These are phyloP conservation scores for Melopsittacus undulatus DNA, from an alignment of 2,797 vertebrate species.

Conservation along the genomic window DNA sequence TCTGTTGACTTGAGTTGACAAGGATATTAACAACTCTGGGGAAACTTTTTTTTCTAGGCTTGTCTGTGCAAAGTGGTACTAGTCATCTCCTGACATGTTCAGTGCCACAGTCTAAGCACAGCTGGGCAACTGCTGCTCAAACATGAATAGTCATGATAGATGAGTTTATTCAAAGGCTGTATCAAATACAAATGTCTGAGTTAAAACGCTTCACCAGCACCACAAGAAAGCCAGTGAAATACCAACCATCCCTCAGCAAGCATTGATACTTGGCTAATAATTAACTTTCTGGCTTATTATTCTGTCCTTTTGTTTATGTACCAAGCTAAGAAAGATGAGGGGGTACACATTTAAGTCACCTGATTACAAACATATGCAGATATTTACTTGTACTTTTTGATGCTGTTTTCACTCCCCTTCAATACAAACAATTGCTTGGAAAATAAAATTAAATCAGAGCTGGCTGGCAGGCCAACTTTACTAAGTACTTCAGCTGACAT, in stretches of 20 bases:
- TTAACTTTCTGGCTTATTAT: neutral
- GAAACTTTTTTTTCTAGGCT: neutral
- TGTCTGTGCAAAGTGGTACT: neutral
- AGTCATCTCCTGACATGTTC: neutral
- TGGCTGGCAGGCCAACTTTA: neutral
- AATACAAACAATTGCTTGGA: neutral
- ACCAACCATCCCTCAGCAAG: neutral
- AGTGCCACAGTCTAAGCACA: neutral
- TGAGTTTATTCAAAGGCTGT: constrained; percentile 44
- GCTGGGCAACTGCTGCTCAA: neutral
- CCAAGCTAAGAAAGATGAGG: neutral
- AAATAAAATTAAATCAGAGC: neutral
- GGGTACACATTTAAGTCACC: neutral
- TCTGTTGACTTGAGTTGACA: neutral
- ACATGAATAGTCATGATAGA: constrained; percentile 11
- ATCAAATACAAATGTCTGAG: neutral
- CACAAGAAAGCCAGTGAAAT: neutral
- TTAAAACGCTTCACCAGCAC: constrained; percentile 9
- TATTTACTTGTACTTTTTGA: constrained; percentile 16
- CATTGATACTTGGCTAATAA: neutral
- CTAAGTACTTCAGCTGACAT: neutral
- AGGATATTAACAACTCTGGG: neutral
- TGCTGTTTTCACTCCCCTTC: neutral
- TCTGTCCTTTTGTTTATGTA: constrained; percentile 17
- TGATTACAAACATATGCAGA: neutral